Evolutionary conservation across 2,797 vertebrate genomes (phyloP), one percentile per base, ranked within the genome.

Genomic region (Arctocebus calabarensis): DNA sequence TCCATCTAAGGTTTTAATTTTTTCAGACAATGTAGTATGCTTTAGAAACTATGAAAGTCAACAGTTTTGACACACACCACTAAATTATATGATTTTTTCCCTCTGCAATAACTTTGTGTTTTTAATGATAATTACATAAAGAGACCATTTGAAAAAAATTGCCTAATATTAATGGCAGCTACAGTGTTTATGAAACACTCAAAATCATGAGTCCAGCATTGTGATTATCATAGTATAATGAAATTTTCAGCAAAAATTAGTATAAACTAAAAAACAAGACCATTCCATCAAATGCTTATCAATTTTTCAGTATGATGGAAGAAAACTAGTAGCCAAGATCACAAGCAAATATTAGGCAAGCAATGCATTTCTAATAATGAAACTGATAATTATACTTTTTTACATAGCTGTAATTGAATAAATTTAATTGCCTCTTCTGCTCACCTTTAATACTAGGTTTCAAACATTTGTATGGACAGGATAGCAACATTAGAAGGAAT

Each of bases 361-460:
- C 29, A 94, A 55, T 75, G 29, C 27, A 94, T 95, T 97, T 97
- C 84, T 71, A 96, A 89, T 94, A 97, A 92, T 88, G 75, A 97
- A 97, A 98, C 85, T 95, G 93, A 91, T 97, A 98, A 97, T 97
- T 96, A 92, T 66, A 87, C 62, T 94, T 97, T 84, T 97, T 95
- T 45, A 71, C 64, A 86, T 14, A 70, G 48, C 52, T 96, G 40
- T 98, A 98, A 98, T 96, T 97, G 96, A 97, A 98, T 98, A 97
- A 97, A 94, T 93, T 93, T 97, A 98, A 98, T 97, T 97, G 94
- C 48, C 70, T 98, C 95, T 97, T 98, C 93, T 90, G 92, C 95
- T 97, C 97, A 97, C 96, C 88, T 97, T 97, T 97, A 98, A 98
- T 97, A 85, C 57, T 98, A 93, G 87, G 45, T 97, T 98, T 98